These are phyloP conservation scores for Chelon labrosus DNA, from an alignment of 2,797 vertebrate species.

Conservation along the genomic window DNA sequence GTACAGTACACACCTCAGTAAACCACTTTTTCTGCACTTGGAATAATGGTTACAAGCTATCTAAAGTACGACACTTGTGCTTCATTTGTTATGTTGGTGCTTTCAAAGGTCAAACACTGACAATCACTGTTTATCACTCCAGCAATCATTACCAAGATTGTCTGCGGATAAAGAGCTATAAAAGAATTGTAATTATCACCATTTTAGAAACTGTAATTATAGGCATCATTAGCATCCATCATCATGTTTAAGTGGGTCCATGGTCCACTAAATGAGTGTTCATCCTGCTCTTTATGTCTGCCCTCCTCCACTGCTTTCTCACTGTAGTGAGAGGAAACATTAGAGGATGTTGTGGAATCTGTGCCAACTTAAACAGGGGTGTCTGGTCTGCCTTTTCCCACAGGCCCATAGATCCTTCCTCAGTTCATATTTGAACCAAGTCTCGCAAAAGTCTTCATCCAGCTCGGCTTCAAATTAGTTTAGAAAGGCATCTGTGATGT, in stretches of 20 bases:
- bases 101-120: constrained; percentile 70
- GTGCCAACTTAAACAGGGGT: constrained; percentile 81
- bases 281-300: constrained; percentile 56
- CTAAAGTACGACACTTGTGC: constrained; percentile 27
- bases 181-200: constrained; percentile 78
- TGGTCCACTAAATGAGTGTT: constrained; percentile 75
- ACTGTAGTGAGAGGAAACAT: constrained; percentile 34
- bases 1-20: constrained; percentile 8
- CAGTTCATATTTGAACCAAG: constrained; percentile 75
- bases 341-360: constrained; percentile 57
- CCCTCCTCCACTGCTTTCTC: constrained; percentile 54
- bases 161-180: constrained; percentile 71
- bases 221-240: constrained; percentile 80
- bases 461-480: constrained; percentile 62
- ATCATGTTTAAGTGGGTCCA: constrained; percentile 77
- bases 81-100: constrained; percentile 46
- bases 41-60: constrained; percentile 18
- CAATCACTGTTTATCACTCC: constrained; percentile 68
- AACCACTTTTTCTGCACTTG: constrained; percentile 18
- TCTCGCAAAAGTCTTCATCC: constrained; percentile 66
- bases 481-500: constrained; percentile 47
- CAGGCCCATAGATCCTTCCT: constrained; percentile 55
- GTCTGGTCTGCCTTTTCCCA: constrained; percentile 77
- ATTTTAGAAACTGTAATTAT: constrained; percentile 80
- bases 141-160: constrained; percentile 65